A percentile compares a stretch with the other conserved stretches of the same genome.
Conservation (phyloP, 2,113 vertebrate genomes). For the Oxyura jamaicensis region DNA sequence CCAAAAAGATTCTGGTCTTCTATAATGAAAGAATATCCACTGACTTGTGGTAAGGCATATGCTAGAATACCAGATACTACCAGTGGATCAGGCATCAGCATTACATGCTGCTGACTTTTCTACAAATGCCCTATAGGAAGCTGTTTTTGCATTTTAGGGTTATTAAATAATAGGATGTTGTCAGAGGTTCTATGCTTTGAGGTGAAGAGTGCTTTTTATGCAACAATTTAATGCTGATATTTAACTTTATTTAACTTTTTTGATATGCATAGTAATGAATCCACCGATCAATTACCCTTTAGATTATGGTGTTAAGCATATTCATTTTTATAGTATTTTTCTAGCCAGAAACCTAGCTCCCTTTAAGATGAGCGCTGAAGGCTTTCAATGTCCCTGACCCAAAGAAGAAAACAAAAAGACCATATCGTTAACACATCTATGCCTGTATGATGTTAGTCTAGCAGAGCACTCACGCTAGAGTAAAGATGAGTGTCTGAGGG, state of each 20-base stretch:
- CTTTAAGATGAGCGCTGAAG: neutral
- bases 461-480: neutral
- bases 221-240: neutral
- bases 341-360: neutral
- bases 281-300: neutral
- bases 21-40: constrained; percentile 33
- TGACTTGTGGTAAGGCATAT: neutral
- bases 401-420: neutral
- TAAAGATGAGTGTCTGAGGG: neutral
- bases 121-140: neutral
- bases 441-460: neutral
- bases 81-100: neutral
- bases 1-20: neutral
- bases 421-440: neutral
- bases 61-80: neutral
- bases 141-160: neutral
- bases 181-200: neutral
- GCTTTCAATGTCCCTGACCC: neutral
- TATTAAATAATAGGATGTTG: constrained; percentile 1
- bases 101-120: neutral
- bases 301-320: neutral
- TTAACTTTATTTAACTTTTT: constrained; percentile 22
- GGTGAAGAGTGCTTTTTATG: neutral
- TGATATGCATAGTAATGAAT: neutral
- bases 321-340: neutral